These are phyloP conservation scores for Trypoxylon attenuatum DNA, from an alignment of 2,888 invertebrate genomes.

Conservation along the genomic window DNA sequence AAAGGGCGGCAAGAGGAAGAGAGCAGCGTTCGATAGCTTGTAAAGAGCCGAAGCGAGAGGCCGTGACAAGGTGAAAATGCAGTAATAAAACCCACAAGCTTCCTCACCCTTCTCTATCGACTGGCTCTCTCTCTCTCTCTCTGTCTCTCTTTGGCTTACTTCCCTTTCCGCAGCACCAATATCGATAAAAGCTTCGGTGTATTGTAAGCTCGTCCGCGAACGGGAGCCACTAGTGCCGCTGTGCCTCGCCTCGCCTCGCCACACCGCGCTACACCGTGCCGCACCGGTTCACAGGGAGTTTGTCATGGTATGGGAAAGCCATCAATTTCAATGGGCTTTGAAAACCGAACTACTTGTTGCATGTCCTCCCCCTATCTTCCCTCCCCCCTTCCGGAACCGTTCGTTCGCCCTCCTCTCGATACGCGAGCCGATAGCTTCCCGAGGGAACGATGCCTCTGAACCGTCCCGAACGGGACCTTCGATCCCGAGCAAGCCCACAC, in stretches of 20 bases:
- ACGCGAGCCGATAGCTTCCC: constrained; percentile 75
- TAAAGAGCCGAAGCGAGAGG: constrained; percentile 69
- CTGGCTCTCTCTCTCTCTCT: constrained; percentile 20
- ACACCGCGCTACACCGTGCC: too few relatives aligned
- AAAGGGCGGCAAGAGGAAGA: constrained; percentile 9
- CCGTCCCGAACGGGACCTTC: constrained; percentile 59
- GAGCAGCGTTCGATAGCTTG: constrained; percentile 66
- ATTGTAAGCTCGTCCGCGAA: constrained; percentile 68
- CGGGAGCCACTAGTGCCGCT: constrained; percentile 55
- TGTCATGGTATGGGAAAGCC: constrained; percentile 74
- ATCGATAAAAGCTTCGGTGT: constrained; percentile 73
- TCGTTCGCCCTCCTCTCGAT: constrained; percentile 73
- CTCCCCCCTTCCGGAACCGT: constrained; percentile 64
- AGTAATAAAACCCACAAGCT: constrained; percentile 73
- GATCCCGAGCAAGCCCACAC: constrained; percentile 57
- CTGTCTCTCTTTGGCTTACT: constrained; percentile 8
- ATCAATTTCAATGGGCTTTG: constrained; percentile 76
- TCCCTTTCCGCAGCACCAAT: constrained; percentile 55
- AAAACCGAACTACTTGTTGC: constrained; percentile 75
- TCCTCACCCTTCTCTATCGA: constrained; percentile 50
- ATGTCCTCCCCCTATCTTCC: constrained; percentile 58
- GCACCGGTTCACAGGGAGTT: constrained; percentile 58
- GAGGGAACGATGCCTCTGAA: constrained; percentile 70
- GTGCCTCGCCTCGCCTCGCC: too few relatives aligned
- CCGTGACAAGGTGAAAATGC: constrained; percentile 73